These are phyloP conservation scores for Galbula dea DNA, from an alignment of 2,113 vertebrate genomes.

Conservation along the genomic window DNA sequence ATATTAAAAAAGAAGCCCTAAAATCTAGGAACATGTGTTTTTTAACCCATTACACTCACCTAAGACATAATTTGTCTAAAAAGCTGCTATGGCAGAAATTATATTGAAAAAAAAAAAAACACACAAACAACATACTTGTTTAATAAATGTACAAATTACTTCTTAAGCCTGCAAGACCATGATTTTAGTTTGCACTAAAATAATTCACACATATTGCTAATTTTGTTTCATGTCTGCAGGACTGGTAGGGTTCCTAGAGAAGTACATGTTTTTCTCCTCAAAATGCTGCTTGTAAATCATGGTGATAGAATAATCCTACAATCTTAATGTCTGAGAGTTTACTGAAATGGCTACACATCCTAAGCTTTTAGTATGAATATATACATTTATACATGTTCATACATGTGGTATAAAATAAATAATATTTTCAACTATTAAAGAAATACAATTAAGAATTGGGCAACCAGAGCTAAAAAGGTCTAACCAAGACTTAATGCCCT, in stretches of 20 bases:
- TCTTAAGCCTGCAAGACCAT: neutral
- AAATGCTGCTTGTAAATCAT: no score
- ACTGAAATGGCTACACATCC: neutral
- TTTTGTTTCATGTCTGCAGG: neutral
- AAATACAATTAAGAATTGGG: neutral
- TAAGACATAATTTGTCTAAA: neutral
- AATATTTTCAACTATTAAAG: neutral
- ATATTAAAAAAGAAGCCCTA: neutral
- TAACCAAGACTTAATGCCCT: neutral
- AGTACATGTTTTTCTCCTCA: neutral
- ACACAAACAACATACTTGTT: neutral
- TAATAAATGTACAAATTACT: neutral
- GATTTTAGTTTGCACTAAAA: neutral
- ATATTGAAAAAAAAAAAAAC: neutral
- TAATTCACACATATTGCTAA: neutral
- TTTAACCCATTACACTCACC: neutral
- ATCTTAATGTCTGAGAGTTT: neutral
- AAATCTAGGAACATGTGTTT: neutral
- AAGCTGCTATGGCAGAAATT: neutral
- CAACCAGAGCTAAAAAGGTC: neutral
- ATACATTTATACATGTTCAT: neutral
- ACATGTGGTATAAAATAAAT: neutral
- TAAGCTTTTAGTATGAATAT: neutral
- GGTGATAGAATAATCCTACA: neutral
- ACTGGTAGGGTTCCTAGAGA: neutral